A percentile compares a stretch with the other conserved stretches of the same genome.
phyloP scores from a whole-genome alignment of 1,140 invertebrate species.

The Drosophila melanogaster region DNA sequence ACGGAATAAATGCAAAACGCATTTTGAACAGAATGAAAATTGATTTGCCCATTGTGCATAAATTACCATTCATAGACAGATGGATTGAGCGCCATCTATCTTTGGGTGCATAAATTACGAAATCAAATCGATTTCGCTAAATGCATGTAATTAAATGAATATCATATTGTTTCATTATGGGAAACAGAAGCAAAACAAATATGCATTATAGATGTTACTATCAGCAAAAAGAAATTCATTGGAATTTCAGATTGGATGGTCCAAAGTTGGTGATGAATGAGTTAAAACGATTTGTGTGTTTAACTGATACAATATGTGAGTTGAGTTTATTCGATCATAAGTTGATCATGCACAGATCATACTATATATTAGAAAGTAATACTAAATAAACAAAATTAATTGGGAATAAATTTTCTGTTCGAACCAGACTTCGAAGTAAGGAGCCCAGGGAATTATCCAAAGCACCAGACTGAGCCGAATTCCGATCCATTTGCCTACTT shows the following conservation, averaged over 20 bases:
- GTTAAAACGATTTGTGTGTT: not conserved
- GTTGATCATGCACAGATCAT: no score
- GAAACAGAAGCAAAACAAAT: constrained; percentile 29
- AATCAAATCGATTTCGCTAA: constrained; percentile 51
- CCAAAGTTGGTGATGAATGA: constrained; percentile 1
- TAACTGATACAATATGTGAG: not conserved
- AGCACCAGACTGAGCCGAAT: constrained; percentile 8
- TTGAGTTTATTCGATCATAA: not conserved
- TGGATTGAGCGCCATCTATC: constrained; percentile 40
- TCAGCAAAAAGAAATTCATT: not conserved
- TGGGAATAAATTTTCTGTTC: not conserved
- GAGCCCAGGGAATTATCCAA: constrained; percentile 10
- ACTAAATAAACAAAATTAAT: not conserved
- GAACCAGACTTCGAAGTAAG: not conserved
- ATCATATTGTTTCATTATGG: constrained; percentile 22
- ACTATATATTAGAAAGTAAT: not conserved
- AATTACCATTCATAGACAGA: constrained; percentile 48
- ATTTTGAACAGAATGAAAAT: constrained; percentile 68
- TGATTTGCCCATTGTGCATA: constrained; percentile 69
- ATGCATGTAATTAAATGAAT: constrained; percentile 56
- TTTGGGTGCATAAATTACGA: constrained; percentile 48
- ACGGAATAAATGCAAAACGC: constrained; percentile 42
- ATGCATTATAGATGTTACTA: constrained; percentile 7
- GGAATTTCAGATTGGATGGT: not conserved
- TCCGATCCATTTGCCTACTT: constrained; percentile 49